Conservation (phyloP, 2,797 vertebrate genomes). For the Platalea minor region DNA sequence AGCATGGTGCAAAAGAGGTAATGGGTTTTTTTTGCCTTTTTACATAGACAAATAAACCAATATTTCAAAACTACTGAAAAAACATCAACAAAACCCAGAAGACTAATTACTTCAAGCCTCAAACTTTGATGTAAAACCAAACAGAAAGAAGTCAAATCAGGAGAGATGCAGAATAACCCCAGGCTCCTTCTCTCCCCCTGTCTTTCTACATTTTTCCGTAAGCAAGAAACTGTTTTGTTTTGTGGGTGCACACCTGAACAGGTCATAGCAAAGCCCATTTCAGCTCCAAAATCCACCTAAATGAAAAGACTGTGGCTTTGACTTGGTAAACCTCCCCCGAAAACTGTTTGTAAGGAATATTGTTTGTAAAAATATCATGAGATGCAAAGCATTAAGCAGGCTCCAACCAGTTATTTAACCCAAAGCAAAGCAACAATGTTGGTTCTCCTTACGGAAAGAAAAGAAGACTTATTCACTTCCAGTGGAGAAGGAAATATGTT, state of each 20-base stretch:
- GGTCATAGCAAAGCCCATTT: not conserved
- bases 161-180: not conserved
- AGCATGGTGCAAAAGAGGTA: not conserved
- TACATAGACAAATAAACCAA: not conserved
- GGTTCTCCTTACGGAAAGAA: not conserved
- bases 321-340: not conserved
- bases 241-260: not conserved
- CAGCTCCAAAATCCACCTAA: not conserved
- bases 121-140: not conserved
- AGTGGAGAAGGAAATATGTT: not conserved
- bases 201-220: not conserved
- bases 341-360: not conserved
- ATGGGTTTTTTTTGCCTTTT: not conserved
- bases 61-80: not conserved
- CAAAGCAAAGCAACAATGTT: not conserved
- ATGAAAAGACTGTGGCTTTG: not conserved
- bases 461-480: not conserved
- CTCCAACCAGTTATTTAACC: not conserved
- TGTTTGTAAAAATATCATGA: not conserved
- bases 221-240: not conserved
- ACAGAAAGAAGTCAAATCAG: not conserved
- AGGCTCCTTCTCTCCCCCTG: not conserved
- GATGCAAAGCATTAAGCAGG: not conserved
- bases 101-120: not conserved
- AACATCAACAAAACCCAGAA: fast-evolving